Evolutionary conservation across 2,888 invertebrate species (phyloP).

Genomic region (Alviniconcha strummeri): DNA sequence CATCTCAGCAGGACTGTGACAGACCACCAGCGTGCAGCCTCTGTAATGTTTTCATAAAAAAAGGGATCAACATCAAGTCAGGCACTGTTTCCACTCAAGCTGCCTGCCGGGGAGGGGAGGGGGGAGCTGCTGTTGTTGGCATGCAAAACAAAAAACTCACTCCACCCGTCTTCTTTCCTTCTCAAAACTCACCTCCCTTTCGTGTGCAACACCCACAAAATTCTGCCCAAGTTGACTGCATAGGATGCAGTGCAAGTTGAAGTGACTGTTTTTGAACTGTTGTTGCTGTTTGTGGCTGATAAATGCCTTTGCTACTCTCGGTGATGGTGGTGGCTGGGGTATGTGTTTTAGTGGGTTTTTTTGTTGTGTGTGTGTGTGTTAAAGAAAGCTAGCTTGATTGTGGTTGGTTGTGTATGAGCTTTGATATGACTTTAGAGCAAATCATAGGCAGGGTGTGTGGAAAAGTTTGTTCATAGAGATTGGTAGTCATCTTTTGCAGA

Average conservation of each 20-base stretch:
- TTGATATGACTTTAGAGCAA: conserved; percentile 1
- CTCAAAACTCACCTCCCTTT: background rate
- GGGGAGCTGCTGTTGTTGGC: too few relatives aligned
- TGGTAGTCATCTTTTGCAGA: background rate
- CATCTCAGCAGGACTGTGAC: background rate
- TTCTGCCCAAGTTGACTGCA: too few relatives aligned
- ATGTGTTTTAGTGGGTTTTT: too few relatives aligned
- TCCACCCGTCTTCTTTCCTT: background rate
- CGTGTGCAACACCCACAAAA: background rate
- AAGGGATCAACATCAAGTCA: conserved; percentile 23
- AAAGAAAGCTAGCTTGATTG: too few relatives aligned
- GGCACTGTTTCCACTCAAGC: background rate
- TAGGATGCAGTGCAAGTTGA: too few relatives aligned
- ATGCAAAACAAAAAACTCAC: background rate
- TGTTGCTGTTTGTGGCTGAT: too few relatives aligned
- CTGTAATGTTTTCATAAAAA: background rate
- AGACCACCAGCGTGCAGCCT: conserved; percentile 7
- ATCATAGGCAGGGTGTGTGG: background rate
- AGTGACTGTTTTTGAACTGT: too few relatives aligned
- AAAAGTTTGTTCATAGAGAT: too few relatives aligned
- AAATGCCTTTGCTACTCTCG: too few relatives aligned
- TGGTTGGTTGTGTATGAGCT: background rate
- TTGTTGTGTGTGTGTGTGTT: too few relatives aligned
- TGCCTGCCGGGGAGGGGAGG: too few relatives aligned
- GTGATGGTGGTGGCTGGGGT: too few relatives aligned